A percentile compares a stretch with the other conserved stretches of the same genome.
Evolutionary conservation across 1,140 invertebrate genomes (phyloP).

Genomic region (Tetragnatha versicolor): DNA sequence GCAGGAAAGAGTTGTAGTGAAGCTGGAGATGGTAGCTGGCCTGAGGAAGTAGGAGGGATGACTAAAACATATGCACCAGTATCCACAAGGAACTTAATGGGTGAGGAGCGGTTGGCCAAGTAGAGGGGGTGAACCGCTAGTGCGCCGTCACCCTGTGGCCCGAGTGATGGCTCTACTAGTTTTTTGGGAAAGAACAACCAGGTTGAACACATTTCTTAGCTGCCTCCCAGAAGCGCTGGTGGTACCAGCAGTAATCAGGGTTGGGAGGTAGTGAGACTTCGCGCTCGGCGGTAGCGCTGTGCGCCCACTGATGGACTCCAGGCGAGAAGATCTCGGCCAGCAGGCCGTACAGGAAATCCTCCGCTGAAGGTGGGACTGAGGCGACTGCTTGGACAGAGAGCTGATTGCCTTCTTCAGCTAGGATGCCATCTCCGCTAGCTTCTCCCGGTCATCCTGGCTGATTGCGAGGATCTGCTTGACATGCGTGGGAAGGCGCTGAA

Average conservation of each 20-base stretch:
- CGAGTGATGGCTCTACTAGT: no score
- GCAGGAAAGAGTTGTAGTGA: no score
- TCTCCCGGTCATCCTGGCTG: background rate
- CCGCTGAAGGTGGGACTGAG: background rate
- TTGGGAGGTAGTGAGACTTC: background rate
- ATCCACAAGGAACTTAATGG: no score
- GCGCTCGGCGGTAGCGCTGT: background rate
- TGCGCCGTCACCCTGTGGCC: no score
- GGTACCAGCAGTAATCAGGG: background rate
- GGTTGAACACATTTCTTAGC: no score
- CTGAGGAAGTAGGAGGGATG: no score
- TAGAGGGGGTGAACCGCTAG: no score
- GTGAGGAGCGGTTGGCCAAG: no score
- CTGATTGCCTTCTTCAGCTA: background rate
- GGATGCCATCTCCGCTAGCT: constrained; percentile 13
- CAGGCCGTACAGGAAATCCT: background rate
- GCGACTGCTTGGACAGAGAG: background rate
- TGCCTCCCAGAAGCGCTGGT: no score
- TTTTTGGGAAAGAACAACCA: no score
- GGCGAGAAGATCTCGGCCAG: background rate
- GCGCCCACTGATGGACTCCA: background rate
- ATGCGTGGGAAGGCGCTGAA: background rate
- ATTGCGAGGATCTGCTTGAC: constrained; percentile 9
- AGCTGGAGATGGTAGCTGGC: no score
- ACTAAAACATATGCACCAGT: no score